Base-by-base conservation (phyloP, 2,113 vertebrate species). In the Myotis lucifugus region DNA sequence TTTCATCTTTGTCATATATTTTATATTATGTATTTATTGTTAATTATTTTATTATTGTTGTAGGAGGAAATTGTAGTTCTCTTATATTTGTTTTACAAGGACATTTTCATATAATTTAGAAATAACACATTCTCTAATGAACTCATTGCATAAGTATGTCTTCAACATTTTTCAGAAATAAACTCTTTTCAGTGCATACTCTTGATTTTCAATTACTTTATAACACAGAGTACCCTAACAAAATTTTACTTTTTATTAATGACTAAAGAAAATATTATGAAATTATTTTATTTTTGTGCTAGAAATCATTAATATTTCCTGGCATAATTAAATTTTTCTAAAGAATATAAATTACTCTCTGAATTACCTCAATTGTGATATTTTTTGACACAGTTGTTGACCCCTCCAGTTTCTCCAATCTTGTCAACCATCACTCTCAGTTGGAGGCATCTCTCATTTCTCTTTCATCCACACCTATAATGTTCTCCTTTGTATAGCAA, bases 181-280 rank as follows among this genome's bases (percentile, higher is more conserved):
- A 78, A 52, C 29, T 84, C 17, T 84, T 83, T 85, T 73, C 37
- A 40, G 25, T 84, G 3, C 37, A 88, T 88, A 72, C 40, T 67
- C n/a, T 46, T 92, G 56, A 94, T 93, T 95, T 90, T 87, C 5
- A 69, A 14, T 88, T 79, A 88, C 40, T 88, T 73, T 85, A 81
- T 81, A 88, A 79, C 32, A 86, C 19, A 54, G 32, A 29, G 21
- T 61, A 61, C 37, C 61, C 29, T 85, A 89, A 81, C 17, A 18
- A 84, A 85, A 88, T 92, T 85, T 93, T 88, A 50, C 40, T 73
- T 91, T 95, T 88, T 88, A 74, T 79, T 93, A 85, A 59, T 64
- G 29, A 67, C 86, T 52, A 42, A 78, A 67, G 27, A 85, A 85
- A 78, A 85, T 25, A 88, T 50, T 85, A 34, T 64, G 11, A 85